Evolutionary conservation across 2,888 invertebrate species (phyloP).

Genomic region (Xestoiulus laeticollis): DNA sequence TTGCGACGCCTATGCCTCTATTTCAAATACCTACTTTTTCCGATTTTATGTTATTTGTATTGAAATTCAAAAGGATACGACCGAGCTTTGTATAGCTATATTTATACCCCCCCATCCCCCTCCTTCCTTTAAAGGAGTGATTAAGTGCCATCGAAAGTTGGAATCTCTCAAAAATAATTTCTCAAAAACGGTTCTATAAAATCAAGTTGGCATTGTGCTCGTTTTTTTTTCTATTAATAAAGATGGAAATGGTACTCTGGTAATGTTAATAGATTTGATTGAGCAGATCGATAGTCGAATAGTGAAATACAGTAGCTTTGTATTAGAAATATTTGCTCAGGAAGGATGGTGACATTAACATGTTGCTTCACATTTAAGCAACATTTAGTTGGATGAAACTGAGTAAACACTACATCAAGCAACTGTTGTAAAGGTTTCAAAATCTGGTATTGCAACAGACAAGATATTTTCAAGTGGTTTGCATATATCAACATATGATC

Average conservation of each 20-base stretch:
- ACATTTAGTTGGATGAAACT: too few relatives aligned
- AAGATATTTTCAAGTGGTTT: too few relatives aligned
- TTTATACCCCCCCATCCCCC: neutral
- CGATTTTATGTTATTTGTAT: neutral
- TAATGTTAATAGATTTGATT: too few relatives aligned
- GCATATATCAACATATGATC: too few relatives aligned
- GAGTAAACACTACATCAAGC: too few relatives aligned
- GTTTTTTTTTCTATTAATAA: neutral
- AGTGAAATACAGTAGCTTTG: neutral
- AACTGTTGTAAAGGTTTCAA: too few relatives aligned
- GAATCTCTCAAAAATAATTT: neutral
- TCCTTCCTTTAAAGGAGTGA: neutral
- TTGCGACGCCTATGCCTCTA: slow-evolving; percentile 3
- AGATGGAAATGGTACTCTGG: neutral
- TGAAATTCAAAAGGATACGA: slow-evolving; percentile 10
- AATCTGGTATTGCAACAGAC: too few relatives aligned
- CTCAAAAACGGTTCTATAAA: neutral
- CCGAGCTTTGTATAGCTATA: neutral
- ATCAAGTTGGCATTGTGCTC: neutral
- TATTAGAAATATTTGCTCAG: neutral
- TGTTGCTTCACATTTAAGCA: too few relatives aligned
- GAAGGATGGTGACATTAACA: too few relatives aligned
- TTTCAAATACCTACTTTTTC: slow-evolving; percentile 19
- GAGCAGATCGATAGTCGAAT: too few relatives aligned
- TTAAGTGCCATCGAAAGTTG: neutral